These are phyloP conservation scores for Oscarella lobularis DNA, from an alignment of 37 sponge, comb jelly and placozoan genomes.

Conservation along the genomic window DNA sequence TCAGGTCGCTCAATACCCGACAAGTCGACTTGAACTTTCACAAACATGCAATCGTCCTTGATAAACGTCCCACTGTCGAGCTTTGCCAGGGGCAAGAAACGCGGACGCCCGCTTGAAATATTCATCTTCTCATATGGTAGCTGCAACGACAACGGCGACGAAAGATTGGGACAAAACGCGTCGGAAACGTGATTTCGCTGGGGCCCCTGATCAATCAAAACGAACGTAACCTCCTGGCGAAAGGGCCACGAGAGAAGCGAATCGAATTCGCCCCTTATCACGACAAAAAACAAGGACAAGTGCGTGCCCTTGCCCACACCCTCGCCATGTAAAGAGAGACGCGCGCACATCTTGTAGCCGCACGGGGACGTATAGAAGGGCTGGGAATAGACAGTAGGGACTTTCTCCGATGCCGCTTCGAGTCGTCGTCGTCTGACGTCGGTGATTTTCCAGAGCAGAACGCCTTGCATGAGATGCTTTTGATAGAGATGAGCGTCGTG, in stretches of 20 bases:
- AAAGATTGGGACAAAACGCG: background rate
- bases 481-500: too few relatives aligned
- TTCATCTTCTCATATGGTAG: conserved; percentile 14
- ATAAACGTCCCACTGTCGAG: background rate
- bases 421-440: conserved; percentile 42
- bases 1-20: background rate
- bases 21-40: background rate
- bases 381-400: conserved; percentile 57
- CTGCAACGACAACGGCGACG: conserved; percentile 6
- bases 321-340: conserved; percentile 76
- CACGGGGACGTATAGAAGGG: conserved; percentile 29
- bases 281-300: conserved; percentile 43
- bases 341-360: conserved; percentile 82
- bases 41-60: background rate
- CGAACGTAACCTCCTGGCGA: conserved; percentile 25
- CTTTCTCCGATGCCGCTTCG: conserved; percentile 50
- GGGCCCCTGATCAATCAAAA: background rate
- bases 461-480: conserved; percentile 61
- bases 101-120: background rate
- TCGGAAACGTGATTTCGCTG: conserved; percentile 15
- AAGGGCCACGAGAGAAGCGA: conserved; percentile 71
- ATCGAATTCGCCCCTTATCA: conserved; percentile 74
- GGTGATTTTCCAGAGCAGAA: conserved; percentile 67
- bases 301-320: conserved; percentile 58
- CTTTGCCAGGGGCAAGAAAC: background rate